Conservation (phyloP, 1,140 invertebrate species). For the Bombus cullumanus region DNA sequence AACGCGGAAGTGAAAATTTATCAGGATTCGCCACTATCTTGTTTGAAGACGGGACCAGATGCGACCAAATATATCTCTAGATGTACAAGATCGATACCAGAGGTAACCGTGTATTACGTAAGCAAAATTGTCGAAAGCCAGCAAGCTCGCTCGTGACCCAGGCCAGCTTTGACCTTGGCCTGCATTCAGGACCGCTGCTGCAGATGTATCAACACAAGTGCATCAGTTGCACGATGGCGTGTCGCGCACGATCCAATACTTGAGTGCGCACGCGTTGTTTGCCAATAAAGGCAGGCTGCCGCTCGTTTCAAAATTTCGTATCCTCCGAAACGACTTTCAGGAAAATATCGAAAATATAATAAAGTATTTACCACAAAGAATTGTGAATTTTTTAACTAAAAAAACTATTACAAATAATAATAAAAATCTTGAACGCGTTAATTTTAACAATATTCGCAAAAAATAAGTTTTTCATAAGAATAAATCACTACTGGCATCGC, state of each 20-base stretch:
- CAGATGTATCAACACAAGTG: slow-evolving; percentile 28
- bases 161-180: slow-evolving; percentile 75
- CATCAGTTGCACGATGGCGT: not conserved
- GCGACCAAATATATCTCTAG: slow-evolving; percentile 35
- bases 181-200: slow-evolving; percentile 68
- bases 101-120: slow-evolving; percentile 65
- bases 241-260: too few species aligned
- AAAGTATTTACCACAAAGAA: not conserved
- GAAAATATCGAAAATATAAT: not conserved
- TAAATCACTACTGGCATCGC: too few species aligned
- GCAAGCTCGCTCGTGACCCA: slow-evolving; percentile 64
- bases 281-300: slow-evolving; percentile 6
- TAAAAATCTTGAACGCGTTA: not conserved
- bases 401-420: not conserved
- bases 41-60: slow-evolving; percentile 22
- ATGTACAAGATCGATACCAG: slow-evolving; percentile 54
- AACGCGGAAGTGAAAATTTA: not conserved
- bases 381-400: too few species aligned
- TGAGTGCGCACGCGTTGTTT: not conserved
- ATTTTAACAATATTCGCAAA: not conserved
- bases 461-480: too few species aligned
- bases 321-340: not conserved
- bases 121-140: slow-evolving; percentile 67
- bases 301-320: not conserved
- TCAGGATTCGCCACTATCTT: slow-evolving; percentile 21